A percentile compares a stretch with the other conserved stretches of the same genome.
phyloP scores from a whole-genome alignment of 1,140 invertebrate species.

The Drosophila bipectinata region DNA sequence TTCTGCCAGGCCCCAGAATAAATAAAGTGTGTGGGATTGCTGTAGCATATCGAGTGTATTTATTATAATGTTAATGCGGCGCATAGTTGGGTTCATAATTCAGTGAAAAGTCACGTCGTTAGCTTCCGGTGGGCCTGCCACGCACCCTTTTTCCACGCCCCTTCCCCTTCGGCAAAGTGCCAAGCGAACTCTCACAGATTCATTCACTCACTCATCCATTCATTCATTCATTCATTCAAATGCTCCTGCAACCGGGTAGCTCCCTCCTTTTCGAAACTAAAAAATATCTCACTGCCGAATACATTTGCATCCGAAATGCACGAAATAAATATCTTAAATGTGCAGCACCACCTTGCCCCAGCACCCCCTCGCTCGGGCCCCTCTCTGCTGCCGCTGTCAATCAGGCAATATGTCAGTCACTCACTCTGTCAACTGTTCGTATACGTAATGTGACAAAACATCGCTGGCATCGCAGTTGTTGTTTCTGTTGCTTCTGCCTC shows the following conservation, averaged over 20 bases:
- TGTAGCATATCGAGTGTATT: conserved; percentile 20
- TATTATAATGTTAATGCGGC: conserved; percentile 53
- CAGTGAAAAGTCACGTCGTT: conserved; percentile 83
- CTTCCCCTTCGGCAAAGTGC: conserved; percentile 55
- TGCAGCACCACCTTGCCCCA: conserved; percentile 44
- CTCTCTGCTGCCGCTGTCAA: conserved; percentile 66
- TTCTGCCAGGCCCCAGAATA: conserved; percentile 4
- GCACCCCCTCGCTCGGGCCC: conserved; percentile 3
- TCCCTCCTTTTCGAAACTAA: conserved; percentile 18
- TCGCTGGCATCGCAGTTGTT: conserved; percentile 27
- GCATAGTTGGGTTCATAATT: conserved; percentile 65
- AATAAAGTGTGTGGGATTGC: conserved; percentile 5
- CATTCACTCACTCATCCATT: conserved; percentile 51
- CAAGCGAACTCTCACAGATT: conserved; percentile 77
- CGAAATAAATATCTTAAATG: conserved; percentile 76
- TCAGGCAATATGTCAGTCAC: conserved; percentile 73
- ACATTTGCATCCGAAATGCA: conserved; percentile 76
- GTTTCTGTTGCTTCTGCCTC: conserved; percentile 29
- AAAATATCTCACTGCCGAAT: conserved; percentile 27
- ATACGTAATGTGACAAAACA: conserved; percentile 79
- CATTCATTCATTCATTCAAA: conserved; percentile 43
- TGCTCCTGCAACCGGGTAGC: conserved; percentile 25
- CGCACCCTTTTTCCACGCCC: not conserved
- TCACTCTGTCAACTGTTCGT: conserved; percentile 63
- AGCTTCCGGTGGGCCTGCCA: conserved; percentile 73